A percentile compares a stretch with the other conserved stretches of the same genome.
phyloP scores from a whole-genome alignment of 1,140 invertebrate species.

The Streblospio benedicti region DNA sequence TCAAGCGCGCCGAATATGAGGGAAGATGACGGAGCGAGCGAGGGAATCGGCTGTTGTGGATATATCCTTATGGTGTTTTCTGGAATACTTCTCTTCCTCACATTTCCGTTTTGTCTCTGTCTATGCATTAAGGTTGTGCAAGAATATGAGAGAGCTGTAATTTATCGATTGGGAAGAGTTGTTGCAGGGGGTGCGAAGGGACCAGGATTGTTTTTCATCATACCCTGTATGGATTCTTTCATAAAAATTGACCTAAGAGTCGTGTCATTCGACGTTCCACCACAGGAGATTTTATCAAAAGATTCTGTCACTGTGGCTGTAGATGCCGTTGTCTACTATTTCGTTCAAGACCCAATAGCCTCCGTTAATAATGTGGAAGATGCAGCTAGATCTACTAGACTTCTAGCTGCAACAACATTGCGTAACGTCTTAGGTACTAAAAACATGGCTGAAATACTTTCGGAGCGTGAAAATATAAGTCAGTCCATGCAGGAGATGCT shows the following conservation, averaged over 20 bases:
- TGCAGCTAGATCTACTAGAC: conserved; percentile 61
- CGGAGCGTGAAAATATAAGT: conserved; percentile 3
- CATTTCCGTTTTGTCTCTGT: conserved; percentile 85
- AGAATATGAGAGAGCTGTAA: conserved; percentile 6
- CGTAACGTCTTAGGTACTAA: conserved; percentile 19
- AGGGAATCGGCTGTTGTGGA: conserved; percentile 60
- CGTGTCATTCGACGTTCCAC: conserved; percentile 87
- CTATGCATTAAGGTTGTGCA: conserved; percentile 74
- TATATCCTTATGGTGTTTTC: conserved; percentile 73
- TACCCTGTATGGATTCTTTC: conserved; percentile 84
- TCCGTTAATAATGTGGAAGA: conserved; percentile 95
- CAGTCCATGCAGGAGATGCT: conserved; percentile 8
- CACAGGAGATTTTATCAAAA: conserved; percentile 81
- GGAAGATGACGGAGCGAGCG: too few species aligned
- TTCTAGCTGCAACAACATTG: conserved; percentile 53
- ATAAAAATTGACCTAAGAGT: conserved; percentile 72
- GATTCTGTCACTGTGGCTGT: conserved; percentile 88
- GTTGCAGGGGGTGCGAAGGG: conserved; percentile 45
- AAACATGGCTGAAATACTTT: conserved; percentile 10
- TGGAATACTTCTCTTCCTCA: conserved; percentile 74
- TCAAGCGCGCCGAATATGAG: too few species aligned
- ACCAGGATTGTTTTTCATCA: conserved; percentile 64
- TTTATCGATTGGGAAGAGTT: conserved; percentile 6
- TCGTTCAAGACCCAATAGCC: conserved; percentile 86
- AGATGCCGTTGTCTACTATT: conserved; percentile 80